Evolutionary conservation across 2,113 vertebrate species (phyloP), one percentile per base, ranked within the genome.

Genomic region (Nesospiza acunhae): DNA sequence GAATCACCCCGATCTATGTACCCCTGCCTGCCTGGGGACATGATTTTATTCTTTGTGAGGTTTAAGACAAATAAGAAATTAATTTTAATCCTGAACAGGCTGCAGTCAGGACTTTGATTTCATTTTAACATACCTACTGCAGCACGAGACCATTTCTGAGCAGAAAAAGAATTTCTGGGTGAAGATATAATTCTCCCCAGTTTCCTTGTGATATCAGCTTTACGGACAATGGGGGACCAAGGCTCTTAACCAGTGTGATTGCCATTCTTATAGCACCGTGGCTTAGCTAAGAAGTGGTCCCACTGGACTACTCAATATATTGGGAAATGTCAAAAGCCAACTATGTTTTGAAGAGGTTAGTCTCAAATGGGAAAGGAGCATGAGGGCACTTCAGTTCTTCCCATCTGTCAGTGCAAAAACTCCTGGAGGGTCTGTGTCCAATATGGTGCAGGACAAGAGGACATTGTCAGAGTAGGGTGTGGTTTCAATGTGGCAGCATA

Each of bases 111-210:
- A 64, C 15, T 77, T 33, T 80, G 20, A 64, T 17, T 95, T 46
- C 5, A 42, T 77, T 92, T 37, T 35, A 59, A 50, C 0, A 0
- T 13, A 35, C 9, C 21, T 49, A 23, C 28, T 41, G 14, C 7
- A 16, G 7, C 13, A 10, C 47, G 28, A 92, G 28, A 81, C 20
- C 3, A 26, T 59, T 94, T 77, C 50, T 85, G 41, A 83, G 8
- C 15, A 24, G 39, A 70, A 60, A 86, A 85, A 49, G 6, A 44
- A 69, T 46, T 53, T 64, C 9, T 35, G n/a, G 20, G 6, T 56
- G 24, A 60, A 41, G 4, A 50, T 27, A 16, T 3, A 7, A 17
- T 58, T 80, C 11, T 67, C 10, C 4, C 4, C 41, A 26, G 7
- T 58, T 37, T 42, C 27, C 47, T 44, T 85, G 70, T 28, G 46